Conservation (phyloP, 2,113 vertebrate species). For the Callithrix jacchus region DNA sequence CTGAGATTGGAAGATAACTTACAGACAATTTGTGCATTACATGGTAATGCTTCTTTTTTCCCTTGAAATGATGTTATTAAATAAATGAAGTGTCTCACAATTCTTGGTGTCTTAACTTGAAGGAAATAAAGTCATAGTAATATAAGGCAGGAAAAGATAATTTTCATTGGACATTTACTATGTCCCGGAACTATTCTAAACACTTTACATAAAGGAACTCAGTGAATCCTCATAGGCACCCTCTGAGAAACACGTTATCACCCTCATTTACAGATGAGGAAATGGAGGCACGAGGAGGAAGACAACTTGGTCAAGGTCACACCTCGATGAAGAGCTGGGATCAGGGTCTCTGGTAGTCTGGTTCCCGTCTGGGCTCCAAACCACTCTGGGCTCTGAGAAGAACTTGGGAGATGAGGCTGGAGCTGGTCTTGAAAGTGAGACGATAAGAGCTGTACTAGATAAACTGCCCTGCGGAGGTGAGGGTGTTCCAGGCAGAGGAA, state of each 20-base stretch:
- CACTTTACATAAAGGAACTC: neutral
- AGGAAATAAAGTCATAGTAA: slow-evolving; percentile 43
- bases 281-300: neutral
- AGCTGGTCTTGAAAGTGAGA: neutral
- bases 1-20: slow-evolving; percentile 24
- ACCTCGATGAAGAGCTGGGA: neutral
- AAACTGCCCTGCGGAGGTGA: neutral
- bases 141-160: slow-evolving; percentile 4
- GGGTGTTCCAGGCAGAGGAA: neutral
- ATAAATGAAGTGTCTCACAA: slow-evolving; percentile 47
- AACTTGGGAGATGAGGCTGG: neutral
- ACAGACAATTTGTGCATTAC: neutral
- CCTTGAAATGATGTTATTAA: slow-evolving; percentile 41
- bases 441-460: too few species aligned
- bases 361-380: neutral
- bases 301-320: neutral
- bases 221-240: rapidly evolving
- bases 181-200: neutral
- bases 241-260: too few species aligned
- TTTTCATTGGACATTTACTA: neutral
- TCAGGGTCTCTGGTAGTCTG: neutral
- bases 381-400: neutral
- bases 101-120: slow-evolving; percentile 26
- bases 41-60: neutral
- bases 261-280: neutral